Base-by-base conservation (phyloP, 2,888 invertebrate species). In the Papilio protenor region DNA sequence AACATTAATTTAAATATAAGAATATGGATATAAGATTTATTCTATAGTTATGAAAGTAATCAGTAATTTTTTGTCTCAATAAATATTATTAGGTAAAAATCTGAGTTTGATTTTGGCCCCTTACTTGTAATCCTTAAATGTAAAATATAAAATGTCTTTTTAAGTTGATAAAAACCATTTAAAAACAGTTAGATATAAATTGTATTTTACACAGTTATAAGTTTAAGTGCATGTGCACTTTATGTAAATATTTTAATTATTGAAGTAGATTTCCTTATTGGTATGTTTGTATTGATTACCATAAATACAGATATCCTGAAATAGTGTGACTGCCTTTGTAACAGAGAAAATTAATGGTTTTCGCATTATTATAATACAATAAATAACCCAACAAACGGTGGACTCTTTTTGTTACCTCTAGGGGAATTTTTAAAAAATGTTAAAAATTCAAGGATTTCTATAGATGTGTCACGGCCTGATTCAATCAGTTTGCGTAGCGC, bases 1-100 rank as follows among this genome's bases (percentile, higher is more conserved):
- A 33, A n/a, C 45, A 18, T 40, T 18, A 33, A 64, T 18, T 66
- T 66, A 33, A n/a, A 40, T 33, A 1, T n/a, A 66, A 66, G 40
- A 27, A 66, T 27, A 66, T 66, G 18, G n/a, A n/a, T 45, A 45
- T 69, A 45, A 21, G 45, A 69, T 69, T 3, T 21, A 40, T 69
- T 45, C n/a, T 21, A 21, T 12, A 69, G 64, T 45, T 69, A 69
- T 69, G 12, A 12, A 40, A n/a, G n/a, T 66, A 16, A 45, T 45
- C 40, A 5, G 21, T 69, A 40, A 66, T 40, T 40, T 18, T 64
- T 40, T 66, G 66, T 40, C n/a, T 69, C n/a, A 69, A 45, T 69
- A 69, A 69, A 69, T 33, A 45, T 69, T 40, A 40, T 45, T 45
- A 69, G 18, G 4, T 66, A 4, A 10, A 45, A 18, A 66, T 16